A percentile compares a stretch with the other conserved stretches of the same genome.
phyloP scores from a whole-genome alignment of 2,113 vertebrate species.

The Poeciliopsis retropinna region DNA sequence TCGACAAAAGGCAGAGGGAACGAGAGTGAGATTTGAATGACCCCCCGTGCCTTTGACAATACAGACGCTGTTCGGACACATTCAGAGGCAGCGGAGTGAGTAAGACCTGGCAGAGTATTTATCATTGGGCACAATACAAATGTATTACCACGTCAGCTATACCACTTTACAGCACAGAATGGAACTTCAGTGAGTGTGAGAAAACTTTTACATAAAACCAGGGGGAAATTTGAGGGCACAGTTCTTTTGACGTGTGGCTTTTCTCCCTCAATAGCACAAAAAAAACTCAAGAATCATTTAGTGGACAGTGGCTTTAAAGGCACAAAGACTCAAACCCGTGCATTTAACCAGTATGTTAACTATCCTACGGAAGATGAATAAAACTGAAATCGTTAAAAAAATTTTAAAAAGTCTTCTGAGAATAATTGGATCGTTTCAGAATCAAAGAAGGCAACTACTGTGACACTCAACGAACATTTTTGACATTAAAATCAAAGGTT shows the following conservation, averaged over 20 bases:
- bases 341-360: conserved; percentile 58
- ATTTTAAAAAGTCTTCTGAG: conserved; percentile 18
- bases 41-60: conserved; percentile 78
- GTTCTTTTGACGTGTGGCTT: conserved; percentile 36
- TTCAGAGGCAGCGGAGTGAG: conserved; percentile 78
- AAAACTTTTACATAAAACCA: conserved; percentile 64
- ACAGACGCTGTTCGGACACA: conserved; percentile 68
- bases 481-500: not conserved
- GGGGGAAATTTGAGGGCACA: conserved; percentile 66
- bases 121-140: conserved; percentile 82
- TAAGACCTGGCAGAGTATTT: conserved; percentile 82
- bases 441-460: conserved; percentile 28
- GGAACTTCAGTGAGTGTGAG: conserved; percentile 65
- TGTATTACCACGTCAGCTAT: conserved; percentile 83
- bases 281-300: conserved; percentile 56
- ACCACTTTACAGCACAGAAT: conserved; percentile 77
- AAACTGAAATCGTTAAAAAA: not conserved
- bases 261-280: conserved; percentile 16
- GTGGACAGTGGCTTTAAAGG: conserved; percentile 35
- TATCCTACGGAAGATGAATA: conserved; percentile 39
- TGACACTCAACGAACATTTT: not conserved
- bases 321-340: conserved; percentile 37
- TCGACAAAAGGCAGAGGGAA: conserved; percentile 77
- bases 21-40: conserved; percentile 78
- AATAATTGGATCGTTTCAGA: conserved; percentile 24